These are phyloP conservation scores for Emmelina monodactyla DNA, from an alignment of 2,888 invertebrate species.

Conservation along the genomic window DNA sequence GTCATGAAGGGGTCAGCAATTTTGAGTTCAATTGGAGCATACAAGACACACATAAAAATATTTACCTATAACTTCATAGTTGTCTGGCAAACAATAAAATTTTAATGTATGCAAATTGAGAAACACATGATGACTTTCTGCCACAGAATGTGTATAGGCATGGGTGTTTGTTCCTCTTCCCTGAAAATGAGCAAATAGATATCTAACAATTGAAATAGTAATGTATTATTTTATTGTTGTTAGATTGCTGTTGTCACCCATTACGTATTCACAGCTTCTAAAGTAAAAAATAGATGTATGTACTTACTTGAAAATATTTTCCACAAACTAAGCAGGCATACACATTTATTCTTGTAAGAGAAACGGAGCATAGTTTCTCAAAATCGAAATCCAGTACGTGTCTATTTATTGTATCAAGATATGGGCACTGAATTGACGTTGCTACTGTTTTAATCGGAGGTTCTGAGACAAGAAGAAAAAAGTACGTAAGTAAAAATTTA, in stretches of 20 bases:
- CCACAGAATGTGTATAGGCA: conserved; percentile 98
- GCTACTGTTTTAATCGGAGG: conserved; percentile 23
- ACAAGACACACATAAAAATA: conserved; percentile 9
- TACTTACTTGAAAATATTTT: conserved; percentile 85
- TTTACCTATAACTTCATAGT: conserved; percentile 97
- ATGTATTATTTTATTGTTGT: too few species aligned
- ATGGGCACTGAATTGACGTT: conserved; percentile 81
- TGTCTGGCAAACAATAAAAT: conserved; percentile 99
- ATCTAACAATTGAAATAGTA: background rate
- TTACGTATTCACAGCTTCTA: background rate
- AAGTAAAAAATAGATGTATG: conserved; percentile 53
- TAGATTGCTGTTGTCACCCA: too few species aligned
- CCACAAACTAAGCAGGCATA: conserved; percentile 99
- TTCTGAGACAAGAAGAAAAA: conserved; percentile 26
- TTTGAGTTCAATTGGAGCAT: too few species aligned
- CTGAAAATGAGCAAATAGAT: conserved; percentile 47
- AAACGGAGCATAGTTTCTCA: conserved; percentile 98
- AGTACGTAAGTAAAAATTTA: background rate
- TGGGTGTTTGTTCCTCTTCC: conserved; percentile 98
- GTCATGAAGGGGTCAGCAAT: too few species aligned
- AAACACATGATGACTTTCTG: conserved; percentile 97
- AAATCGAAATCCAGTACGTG: conserved; percentile 98
- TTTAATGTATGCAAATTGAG: conserved; percentile 95
- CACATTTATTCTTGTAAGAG: conserved; percentile 97
- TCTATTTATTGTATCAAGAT: conserved; percentile 97